A percentile compares a stretch with the other conserved stretches of the same genome.
Conservation (phyloP, 2,113 vertebrate species). For the Corythornis vintsioides region DNA sequence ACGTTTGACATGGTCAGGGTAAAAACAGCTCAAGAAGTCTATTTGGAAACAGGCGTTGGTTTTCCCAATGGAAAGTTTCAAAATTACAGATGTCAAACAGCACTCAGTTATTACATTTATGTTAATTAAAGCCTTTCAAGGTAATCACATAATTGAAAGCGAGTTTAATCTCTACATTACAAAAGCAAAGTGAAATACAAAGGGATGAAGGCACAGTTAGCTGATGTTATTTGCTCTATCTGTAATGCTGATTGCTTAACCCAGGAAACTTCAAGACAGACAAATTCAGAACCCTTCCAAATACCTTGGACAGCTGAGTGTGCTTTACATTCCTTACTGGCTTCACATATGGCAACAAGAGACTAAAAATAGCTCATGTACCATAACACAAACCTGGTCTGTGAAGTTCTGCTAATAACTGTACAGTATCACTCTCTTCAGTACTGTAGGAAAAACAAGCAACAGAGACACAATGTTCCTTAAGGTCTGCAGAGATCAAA, state of each 20-base stretch:
- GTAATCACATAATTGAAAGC: neutral
- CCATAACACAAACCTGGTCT: neutral
- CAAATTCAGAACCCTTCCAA: neutral
- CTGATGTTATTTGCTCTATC: neutral
- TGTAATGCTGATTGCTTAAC: neutral
- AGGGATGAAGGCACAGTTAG: neutral
- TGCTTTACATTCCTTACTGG: conserved; percentile 8
- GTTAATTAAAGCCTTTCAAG: conserved; percentile 37
- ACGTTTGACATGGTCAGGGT: conserved; percentile 10
- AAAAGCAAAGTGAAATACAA: conserved; percentile 10
- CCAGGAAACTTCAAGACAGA: neutral
- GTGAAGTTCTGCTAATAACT: neutral
- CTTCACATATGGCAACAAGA: neutral
- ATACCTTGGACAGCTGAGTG: neutral
- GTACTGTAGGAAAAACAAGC: neutral
- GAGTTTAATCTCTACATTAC: neutral
- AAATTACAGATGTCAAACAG: neutral
- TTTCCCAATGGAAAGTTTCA: conserved; percentile 1
- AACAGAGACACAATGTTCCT: neutral
- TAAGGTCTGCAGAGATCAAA: neutral
- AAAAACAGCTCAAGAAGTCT: neutral
- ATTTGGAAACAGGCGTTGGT: neutral
- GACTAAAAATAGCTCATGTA: conserved; percentile 4
- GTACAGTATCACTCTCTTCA: neutral
- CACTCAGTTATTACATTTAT: neutral